Conservation (phyloP, 2,113 vertebrate genomes). For the Patagioenas fasciata region DNA sequence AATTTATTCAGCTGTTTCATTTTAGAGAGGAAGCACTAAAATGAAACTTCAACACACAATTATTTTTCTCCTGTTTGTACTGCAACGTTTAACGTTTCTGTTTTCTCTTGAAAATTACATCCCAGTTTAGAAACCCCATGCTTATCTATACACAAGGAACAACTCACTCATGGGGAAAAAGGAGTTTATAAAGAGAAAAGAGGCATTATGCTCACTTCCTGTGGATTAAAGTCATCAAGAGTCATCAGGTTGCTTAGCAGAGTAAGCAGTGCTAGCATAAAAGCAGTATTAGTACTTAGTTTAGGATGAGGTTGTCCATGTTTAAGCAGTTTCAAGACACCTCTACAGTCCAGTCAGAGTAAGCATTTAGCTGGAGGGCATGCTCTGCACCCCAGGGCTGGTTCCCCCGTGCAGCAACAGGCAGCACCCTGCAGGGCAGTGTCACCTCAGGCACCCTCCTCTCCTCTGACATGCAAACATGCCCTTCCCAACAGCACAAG, state of each 20-base stretch:
- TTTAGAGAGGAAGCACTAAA: not conserved
- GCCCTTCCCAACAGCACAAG: not conserved
- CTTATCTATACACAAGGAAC: not conserved
- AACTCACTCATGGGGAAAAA: not conserved
- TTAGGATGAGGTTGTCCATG: not conserved
- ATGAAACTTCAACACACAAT: not conserved
- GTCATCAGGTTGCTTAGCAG: not conserved
- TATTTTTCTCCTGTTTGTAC: not conserved
- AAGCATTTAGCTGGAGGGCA: not conserved
- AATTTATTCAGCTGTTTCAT: not conserved
- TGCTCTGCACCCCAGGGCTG: not conserved
- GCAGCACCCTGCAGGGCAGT: not conserved
- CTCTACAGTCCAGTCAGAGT: not conserved
- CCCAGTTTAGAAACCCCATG: not conserved
- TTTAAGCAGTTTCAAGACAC: not conserved
- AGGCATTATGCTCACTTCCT: not conserved
- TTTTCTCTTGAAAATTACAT: not conserved
- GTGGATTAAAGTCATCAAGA: not conserved
- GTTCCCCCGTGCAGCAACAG: rapidly evolving
- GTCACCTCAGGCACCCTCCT: not conserved
- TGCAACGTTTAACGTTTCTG: not conserved
- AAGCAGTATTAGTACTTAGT: not conserved
- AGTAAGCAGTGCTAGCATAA: not conserved
- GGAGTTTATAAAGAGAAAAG: not conserved
- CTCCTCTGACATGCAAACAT: not conserved